Evolutionary conservation across 2,113 vertebrate species (phyloP).

Genomic region (Sialia sialis): DNA sequence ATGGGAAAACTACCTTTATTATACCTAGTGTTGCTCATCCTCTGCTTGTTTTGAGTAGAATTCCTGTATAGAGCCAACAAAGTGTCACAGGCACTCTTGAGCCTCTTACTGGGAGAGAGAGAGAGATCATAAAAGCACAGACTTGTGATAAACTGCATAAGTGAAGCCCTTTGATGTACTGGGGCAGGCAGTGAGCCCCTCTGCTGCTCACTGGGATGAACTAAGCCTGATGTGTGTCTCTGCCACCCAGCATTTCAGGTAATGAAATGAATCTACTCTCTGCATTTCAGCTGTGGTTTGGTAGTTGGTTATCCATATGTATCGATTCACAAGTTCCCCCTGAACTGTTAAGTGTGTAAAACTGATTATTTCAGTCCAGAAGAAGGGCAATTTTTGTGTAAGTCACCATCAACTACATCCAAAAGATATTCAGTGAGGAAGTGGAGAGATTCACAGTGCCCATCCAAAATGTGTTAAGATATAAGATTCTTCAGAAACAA

Average conservation of each 20-base stretch:
- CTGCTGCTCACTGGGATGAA: background rate
- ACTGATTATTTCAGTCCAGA: background rate
- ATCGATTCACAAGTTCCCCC: accelerated
- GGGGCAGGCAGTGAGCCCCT: background rate
- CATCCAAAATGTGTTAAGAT: background rate
- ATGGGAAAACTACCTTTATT: background rate
- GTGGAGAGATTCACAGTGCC: background rate
- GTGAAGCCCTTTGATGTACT: accelerated
- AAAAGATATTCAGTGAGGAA: background rate
- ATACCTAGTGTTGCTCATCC: background rate
- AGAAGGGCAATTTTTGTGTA: background rate
- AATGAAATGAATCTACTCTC: background rate
- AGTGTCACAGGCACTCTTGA: background rate
- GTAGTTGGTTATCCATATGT: background rate
- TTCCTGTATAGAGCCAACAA: background rate
- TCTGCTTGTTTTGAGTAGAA: background rate
- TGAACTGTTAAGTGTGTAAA: background rate
- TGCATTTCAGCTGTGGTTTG: background rate
- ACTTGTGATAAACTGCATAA: background rate
- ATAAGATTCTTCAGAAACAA: background rate
- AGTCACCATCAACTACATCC: background rate
- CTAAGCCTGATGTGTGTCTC: background rate
- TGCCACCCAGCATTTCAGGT: background rate
- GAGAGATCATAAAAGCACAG: background rate
- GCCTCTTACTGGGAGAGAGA: background rate